Conservation (phyloP, 2,113 vertebrate species). For the Mustela nigripes region DNA sequence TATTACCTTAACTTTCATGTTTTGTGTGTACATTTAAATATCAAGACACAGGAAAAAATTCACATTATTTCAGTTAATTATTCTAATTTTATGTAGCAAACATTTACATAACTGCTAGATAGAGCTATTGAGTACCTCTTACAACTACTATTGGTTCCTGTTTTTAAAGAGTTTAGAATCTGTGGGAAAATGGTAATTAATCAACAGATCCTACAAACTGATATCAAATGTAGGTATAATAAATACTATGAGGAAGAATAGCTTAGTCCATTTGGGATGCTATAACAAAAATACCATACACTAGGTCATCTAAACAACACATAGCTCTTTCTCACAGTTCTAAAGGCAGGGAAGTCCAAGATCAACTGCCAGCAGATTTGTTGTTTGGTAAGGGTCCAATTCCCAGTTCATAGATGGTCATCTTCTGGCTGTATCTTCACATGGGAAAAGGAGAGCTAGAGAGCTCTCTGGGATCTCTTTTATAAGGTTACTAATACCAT, state of each 20-base stretch:
- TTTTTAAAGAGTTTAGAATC: neutral
- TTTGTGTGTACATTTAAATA: neutral
- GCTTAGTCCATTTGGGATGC: neutral
- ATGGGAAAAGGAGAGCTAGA: neutral
- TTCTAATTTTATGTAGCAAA: neutral
- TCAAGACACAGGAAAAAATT: neutral
- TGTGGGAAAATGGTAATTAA: neutral
- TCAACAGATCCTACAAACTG: neutral
- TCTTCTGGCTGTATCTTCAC: neutral
- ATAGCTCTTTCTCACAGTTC: neutral
- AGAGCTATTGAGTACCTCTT: neutral
- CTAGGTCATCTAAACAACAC: neutral
- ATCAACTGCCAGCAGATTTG: neutral
- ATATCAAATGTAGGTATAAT: neutral
- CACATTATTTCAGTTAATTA: neutral
- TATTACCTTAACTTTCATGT: neutral
- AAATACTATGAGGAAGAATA: neutral
- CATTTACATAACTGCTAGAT: neutral
- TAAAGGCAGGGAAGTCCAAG: neutral
- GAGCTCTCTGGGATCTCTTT: neutral
- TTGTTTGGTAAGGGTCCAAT: neutral
- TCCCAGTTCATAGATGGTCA: neutral
- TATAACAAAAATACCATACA: neutral
- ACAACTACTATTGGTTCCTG: neutral
- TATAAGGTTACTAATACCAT: neutral